Conservation (phyloP, 2,113 vertebrate genomes). For the Naja naja region DNA sequence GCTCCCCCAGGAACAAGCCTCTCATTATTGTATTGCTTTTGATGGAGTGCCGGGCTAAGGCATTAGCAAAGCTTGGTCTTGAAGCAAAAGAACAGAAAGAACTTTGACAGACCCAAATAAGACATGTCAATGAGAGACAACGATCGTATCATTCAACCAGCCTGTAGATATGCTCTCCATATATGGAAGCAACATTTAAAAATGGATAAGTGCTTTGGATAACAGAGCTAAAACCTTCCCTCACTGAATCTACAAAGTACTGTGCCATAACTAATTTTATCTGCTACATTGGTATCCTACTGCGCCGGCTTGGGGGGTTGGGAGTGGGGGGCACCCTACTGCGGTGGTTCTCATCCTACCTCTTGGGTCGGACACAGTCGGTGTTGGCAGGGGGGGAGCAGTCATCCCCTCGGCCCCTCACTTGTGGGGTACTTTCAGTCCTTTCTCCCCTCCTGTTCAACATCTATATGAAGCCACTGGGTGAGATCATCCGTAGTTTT, state of each 20-base stretch:
- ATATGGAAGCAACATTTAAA: background rate
- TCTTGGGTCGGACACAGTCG: no score
- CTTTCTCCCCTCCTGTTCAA: no score
- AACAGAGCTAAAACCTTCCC: background rate
- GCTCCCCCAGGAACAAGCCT: background rate
- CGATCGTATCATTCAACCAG: background rate
- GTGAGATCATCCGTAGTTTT: no score
- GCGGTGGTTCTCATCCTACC: no score
- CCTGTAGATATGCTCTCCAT: background rate
- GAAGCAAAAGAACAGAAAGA: background rate
- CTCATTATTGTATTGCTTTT: background rate
- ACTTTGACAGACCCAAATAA: background rate
- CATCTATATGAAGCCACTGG: no score
- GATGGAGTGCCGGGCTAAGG: background rate
- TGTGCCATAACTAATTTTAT: background rate
- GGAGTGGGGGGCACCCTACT: no score
- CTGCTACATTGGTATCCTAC: background rate
- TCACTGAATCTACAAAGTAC: background rate
- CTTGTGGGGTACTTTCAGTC: no score
- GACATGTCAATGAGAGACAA: background rate
- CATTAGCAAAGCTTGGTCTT: background rate
- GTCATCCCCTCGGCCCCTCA: no score
- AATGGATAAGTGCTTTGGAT: background rate
- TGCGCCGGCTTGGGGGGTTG: no score
- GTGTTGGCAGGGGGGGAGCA: no score